These are phyloP conservation scores for Rousettus madagascariensis DNA, from an alignment of 2,797 vertebrate genomes.

Conservation along the genomic window DNA sequence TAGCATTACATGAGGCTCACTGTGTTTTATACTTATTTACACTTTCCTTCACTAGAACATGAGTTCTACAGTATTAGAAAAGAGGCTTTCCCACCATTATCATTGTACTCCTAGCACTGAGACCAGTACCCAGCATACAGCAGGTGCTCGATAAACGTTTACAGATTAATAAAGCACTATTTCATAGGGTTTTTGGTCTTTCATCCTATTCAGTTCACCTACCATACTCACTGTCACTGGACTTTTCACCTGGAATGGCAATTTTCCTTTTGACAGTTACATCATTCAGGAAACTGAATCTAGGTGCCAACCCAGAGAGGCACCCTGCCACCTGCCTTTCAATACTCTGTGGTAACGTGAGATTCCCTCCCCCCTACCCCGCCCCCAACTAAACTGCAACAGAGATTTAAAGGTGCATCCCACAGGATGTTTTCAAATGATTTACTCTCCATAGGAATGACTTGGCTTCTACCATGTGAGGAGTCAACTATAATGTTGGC, in stretches of 20 bases:
- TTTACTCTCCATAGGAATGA: conserved; percentile 18
- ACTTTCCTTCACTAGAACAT: background rate
- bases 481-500: conserved; percentile 16
- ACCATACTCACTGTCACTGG: background rate
- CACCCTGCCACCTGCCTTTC: background rate
- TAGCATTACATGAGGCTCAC: conserved; percentile 9
- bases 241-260: background rate
- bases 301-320: background rate
- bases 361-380: background rate
- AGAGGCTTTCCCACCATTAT: background rate
- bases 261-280: background rate
- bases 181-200: conserved; percentile 30
- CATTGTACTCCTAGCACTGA: background rate
- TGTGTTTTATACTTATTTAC: background rate
- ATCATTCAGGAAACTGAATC: conserved; percentile 20
- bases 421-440: conserved; percentile 49
- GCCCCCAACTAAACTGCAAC: background rate
- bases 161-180: background rate
- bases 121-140: background rate
- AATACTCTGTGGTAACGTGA: background rate
- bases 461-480: background rate
- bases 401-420: conserved; percentile 32
- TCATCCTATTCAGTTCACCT: background rate
- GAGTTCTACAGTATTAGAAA: background rate
- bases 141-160: background rate